Base-by-base conservation (phyloP, 2,888 invertebrate species). In the Machimus rusticus region DNA sequence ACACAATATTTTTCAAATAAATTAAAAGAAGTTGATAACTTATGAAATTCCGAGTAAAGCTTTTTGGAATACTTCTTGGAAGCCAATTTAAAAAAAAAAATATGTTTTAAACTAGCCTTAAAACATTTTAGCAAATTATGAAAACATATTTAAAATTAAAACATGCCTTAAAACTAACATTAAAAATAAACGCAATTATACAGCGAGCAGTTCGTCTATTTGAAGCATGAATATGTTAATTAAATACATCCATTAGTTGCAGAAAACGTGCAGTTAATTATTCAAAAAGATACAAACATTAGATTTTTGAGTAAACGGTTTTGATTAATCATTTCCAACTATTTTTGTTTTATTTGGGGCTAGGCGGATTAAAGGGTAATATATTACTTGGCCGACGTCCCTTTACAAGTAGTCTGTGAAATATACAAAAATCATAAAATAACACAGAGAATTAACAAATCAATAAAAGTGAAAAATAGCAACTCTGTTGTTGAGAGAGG, bases 341-440 rank as follows among this genome's bases (percentile, higher is more conserved):
- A 23, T 28, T 14, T 66, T 77, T 39, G 39, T 39, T 23, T 66
- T 43, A 66, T 66, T 86, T 43, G 57, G 78, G 57, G 43, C 43
- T 87, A 46, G 66, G 81, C 74, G 91, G 91, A 90, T 90, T 91
- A 91, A 91, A 90, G 90, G 90, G 90, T 89, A 92, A 90, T 89
- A 91, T 87, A 91, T 91, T 91, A 92, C 93, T 93, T 89, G 92
- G 92, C 89, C 93, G 92, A 91, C 93, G 92, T 90, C 92, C 93
- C 90, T 91, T 92, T 89, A 91, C 91, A 90, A 93, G 91, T 82
- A 93, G 92, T 91, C 93, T 93, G 93, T 88, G 91, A 91, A 90
- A 91, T 87, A 74, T 84, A 86, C 19, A 88, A 74, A 74, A 57
- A 87, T 66, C 31, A 78, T 51, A 78, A 85, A 74, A 86, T 74